Evolutionary conservation across 2,888 invertebrate genomes (phyloP).

Genomic region (Microplitis manilae): DNA sequence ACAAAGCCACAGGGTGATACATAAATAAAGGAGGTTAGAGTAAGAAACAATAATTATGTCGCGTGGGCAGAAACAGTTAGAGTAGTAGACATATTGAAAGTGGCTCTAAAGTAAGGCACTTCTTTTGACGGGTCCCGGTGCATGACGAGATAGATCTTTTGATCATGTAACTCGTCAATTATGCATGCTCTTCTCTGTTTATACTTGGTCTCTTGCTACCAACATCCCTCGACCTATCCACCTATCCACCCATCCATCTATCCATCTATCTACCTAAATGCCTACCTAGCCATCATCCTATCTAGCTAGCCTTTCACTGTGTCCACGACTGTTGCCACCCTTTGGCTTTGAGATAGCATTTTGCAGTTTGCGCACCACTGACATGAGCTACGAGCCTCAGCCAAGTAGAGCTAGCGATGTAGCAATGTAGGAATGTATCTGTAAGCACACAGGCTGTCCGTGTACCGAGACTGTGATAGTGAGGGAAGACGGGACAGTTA

Average conservation of each 20-base stretch:
- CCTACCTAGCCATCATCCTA: neutral
- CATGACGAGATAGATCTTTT: slow-evolving; percentile 39
- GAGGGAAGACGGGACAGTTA: slow-evolving; percentile 35
- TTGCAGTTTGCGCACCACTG: slow-evolving; percentile 56
- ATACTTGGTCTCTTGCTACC: slow-evolving; percentile 17
- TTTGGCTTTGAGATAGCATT: slow-evolving; percentile 59
- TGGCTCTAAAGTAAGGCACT: neutral
- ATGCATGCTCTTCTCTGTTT: slow-evolving; percentile 44
- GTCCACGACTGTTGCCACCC: slow-evolving; percentile 44
- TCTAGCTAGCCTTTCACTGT: slow-evolving; percentile 53
- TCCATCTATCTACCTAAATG: slow-evolving; percentile 35
- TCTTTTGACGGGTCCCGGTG: slow-evolving; percentile 9
- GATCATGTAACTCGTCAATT: slow-evolving; percentile 49
- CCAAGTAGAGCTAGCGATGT: slow-evolving; percentile 35
- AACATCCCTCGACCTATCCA: slow-evolving; percentile 16
- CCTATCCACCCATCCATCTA: no score
- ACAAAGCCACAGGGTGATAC: no score
- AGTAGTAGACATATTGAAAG: neutral
- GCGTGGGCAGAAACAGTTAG: neutral
- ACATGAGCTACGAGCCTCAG: slow-evolving; percentile 44
- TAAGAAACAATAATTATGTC: neutral
- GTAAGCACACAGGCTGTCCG: no score
- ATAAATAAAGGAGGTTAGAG: neutral
- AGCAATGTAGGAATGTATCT: no score
- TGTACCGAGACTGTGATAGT: slow-evolving; percentile 34